A percentile compares a stretch with the other conserved stretches of the same genome.
Conservation (phyloP, 2,888 invertebrate species). For the Eupithecia vulgata region DNA sequence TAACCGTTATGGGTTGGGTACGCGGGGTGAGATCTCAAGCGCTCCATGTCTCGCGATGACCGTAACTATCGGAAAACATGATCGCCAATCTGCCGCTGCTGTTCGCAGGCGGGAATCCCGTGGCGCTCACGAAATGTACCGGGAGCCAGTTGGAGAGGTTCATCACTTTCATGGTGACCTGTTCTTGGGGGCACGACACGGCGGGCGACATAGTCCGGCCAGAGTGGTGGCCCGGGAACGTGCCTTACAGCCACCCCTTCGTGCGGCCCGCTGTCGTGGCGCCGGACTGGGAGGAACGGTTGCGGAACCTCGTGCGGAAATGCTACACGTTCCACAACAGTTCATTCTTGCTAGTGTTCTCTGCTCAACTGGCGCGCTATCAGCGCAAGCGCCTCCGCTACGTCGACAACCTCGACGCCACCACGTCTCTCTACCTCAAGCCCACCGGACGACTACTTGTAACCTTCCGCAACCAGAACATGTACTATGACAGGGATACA, state of each 20-base stretch:
- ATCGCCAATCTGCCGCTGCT: conserved; percentile 89
- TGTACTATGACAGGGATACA: conserved; percentile 77
- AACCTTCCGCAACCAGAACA: conserved; percentile 90
- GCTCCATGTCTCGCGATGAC: conserved; percentile 76
- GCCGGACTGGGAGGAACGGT: conserved; percentile 84
- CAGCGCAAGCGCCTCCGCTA: conserved; percentile 86
- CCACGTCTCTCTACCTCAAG: conserved; percentile 88
- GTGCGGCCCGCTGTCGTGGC: conserved; percentile 76
- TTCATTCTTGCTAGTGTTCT: conserved; percentile 87
- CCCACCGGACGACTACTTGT: conserved; percentile 87
- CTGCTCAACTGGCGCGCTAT: conserved; percentile 87
- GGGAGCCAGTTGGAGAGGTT: conserved; percentile 87
- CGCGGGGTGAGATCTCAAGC: conserved; percentile 71
- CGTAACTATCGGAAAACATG: conserved; percentile 79
- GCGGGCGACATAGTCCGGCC: conserved; percentile 84
- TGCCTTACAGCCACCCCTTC: conserved; percentile 86
- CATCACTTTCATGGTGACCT: conserved; percentile 90
- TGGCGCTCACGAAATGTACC: conserved; percentile 86
- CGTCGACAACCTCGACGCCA: conserved; percentile 89
- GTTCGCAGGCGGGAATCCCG: conserved; percentile 88
- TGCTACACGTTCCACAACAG: conserved; percentile 90
- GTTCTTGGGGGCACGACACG: conserved; percentile 87
- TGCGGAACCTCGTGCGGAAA: conserved; percentile 86
- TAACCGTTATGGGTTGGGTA: conserved; percentile 69
- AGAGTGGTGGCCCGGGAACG: conserved; percentile 88